Conservation (phyloP, 2,113 vertebrate genomes). For the Pipa parva region DNA sequence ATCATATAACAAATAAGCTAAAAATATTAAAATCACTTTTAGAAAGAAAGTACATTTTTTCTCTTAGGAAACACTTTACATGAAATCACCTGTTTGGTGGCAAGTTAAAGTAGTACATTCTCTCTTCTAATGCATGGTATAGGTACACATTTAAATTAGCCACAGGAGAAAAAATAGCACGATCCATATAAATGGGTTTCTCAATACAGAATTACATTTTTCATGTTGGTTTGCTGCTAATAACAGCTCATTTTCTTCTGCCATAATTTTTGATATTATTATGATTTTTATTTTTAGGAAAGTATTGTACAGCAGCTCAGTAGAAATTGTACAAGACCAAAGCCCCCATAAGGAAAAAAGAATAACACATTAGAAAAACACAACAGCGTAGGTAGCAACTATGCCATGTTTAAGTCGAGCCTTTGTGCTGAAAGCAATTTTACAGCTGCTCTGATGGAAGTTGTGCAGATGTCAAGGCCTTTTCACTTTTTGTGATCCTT, state of each 20-base stretch:
- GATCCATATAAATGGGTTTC: neutral
- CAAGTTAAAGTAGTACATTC: neutral
- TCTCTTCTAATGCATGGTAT: neutral
- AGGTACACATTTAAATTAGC: neutral
- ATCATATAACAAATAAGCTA: neutral
- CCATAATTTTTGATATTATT: conserved; percentile 11
- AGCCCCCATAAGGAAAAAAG: neutral
- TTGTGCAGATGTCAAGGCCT: neutral
- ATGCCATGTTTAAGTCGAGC: conserved; percentile 15
- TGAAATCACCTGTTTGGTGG: neutral
- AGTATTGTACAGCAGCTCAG: neutral
- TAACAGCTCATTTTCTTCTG: conserved; percentile 12
- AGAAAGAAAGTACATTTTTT: neutral
- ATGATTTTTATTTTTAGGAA: conserved; percentile 26
- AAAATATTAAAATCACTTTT: conserved; percentile 1
- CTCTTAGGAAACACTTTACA: neutral
- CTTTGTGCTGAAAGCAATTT: conserved; percentile 3
- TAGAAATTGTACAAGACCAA: neutral
- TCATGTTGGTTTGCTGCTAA: neutral
- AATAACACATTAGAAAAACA: conserved; percentile 18
- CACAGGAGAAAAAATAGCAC: neutral
- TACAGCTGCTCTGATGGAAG: conserved; percentile 6
- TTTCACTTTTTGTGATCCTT: neutral
- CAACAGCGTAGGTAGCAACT: neutral
- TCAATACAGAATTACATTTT: neutral